Evolutionary conservation across 2,113 vertebrate genomes (phyloP).

Genomic region (Chloropsis cyanopogon): DNA sequence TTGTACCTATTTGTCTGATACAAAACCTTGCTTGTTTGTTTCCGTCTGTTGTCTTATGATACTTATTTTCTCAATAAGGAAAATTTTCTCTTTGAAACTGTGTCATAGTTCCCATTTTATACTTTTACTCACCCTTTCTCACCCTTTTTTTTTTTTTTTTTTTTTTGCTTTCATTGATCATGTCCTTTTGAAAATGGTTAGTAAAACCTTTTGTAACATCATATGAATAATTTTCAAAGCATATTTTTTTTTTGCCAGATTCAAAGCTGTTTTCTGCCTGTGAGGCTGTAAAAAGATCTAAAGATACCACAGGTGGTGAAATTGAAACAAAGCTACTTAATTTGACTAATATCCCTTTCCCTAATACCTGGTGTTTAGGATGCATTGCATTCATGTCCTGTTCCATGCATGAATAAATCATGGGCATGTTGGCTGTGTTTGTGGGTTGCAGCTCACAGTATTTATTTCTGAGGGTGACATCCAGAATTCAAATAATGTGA

Average conservation of each 20-base stretch:
- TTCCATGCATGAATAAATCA: not conserved
- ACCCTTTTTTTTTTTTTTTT: too few species aligned
- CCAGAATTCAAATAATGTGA: not conserved
- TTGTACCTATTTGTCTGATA: not conserved
- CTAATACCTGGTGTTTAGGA: not conserved
- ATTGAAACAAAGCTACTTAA: not conserved
- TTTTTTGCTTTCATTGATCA: not conserved
- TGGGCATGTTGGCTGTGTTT: not conserved
- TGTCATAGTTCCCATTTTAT: not conserved
- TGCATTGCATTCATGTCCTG: not conserved
- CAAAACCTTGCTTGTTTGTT: not conserved
- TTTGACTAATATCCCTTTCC: not conserved
- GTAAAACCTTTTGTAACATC: not conserved
- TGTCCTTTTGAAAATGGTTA: not conserved
- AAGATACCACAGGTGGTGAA: constrained; percentile 7
- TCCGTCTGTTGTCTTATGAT: not conserved
- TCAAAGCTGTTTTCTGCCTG: not conserved
- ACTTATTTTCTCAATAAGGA: not conserved
- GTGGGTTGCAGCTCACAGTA: not conserved
- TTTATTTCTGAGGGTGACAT: not conserved
- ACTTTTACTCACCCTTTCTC: not conserved
- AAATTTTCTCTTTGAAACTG: not conserved
- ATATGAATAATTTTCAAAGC: not conserved
- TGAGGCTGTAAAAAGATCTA: not conserved
- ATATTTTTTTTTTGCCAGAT: not conserved